Base-by-base conservation (phyloP, 2,888 invertebrate species). In the Tiliacea aurago region DNA sequence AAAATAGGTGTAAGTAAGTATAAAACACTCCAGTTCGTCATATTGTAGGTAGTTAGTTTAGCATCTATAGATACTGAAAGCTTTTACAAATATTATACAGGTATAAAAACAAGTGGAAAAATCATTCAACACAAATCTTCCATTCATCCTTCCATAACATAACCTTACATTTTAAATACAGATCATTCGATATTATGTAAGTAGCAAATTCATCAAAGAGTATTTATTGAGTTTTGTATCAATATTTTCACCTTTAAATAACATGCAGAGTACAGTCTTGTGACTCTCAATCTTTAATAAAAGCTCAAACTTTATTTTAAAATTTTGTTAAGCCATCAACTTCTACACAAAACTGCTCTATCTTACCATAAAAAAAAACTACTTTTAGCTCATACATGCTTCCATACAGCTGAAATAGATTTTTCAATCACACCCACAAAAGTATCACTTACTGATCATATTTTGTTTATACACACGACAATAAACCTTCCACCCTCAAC, bases 1-100 rank as follows among this genome's bases (percentile, higher is more conserved):
- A 93, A 91, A 93, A 88, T 84, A 84, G 72, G 55, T 88, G 90
- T 92, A 89, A 91, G 89, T 90, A 87, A 72, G 79, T 79, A 79
- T 90, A 86, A 90, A 87, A 83, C 76, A 86, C 78, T 81, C 70
- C 80, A 81, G 73, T 76, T 84, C 77, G 49, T 83, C 83, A 67
- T 66, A 51, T 81, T 75, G 76, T 71, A 73, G 86, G 76, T 76
- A 74, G 87, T 87, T 87, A 89, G 86, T 84, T 79, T 78, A 86
- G 80, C 79, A 70, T 85, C 68, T 73, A 70, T 76, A 64, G 74
- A 73, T 79, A 86, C 83, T 85, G 85, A 85, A 86, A 87, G 76
- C 83, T 82, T 73, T 72, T 80, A 85, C 79, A 84, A 79, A 81
- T 73, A 81, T 81, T 86, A 86, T 73, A 86, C 81, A 85, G 43